These are phyloP conservation scores for Megaustenia siamemsis DNA, from an alignment of 2,888 invertebrate species.

Conservation along the genomic window DNA sequence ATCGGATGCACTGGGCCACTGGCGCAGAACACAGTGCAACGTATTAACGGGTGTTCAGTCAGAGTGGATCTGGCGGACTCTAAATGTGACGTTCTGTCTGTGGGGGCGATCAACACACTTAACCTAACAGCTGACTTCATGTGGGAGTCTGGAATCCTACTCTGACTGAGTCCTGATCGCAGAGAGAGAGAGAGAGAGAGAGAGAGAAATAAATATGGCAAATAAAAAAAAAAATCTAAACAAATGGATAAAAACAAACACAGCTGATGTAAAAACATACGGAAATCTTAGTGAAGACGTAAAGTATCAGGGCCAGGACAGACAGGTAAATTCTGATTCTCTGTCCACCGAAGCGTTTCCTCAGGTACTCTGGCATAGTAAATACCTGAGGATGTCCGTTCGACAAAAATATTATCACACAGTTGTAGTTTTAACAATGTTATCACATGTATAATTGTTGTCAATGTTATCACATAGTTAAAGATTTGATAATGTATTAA, in stretches of 20 bases:
- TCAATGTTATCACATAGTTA: too few relatives aligned
- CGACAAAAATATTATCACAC: not conserved
- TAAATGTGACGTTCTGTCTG: too few relatives aligned
- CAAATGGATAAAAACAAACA: not conserved
- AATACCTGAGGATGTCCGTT: constrained; percentile 20
- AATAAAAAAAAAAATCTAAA: constrained; percentile 81
- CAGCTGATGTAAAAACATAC: not conserved
- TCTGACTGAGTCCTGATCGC: too few relatives aligned
- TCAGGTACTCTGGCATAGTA: constrained; percentile 40
- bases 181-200: too few relatives aligned
- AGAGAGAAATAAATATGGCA: not conserved
- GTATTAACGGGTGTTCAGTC: too few relatives aligned
- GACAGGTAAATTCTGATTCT: constrained; percentile 79
- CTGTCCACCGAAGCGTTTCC: constrained; percentile 48
- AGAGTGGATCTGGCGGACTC: too few relatives aligned
- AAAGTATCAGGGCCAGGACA: constrained; percentile 26
- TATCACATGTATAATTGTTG: not conserved
- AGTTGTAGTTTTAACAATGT: not conserved
- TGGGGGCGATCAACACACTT: too few relatives aligned
- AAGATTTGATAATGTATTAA: not conserved
- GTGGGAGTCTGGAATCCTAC: too few relatives aligned
- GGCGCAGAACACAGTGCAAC: too few relatives aligned
- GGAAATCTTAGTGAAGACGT: constrained; percentile 31
- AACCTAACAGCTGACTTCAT: too few relatives aligned
- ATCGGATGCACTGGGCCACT: too few relatives aligned